phyloP scores from a whole-genome alignment of 2,113 vertebrate species.

The Phoxinus phoxinus region DNA sequence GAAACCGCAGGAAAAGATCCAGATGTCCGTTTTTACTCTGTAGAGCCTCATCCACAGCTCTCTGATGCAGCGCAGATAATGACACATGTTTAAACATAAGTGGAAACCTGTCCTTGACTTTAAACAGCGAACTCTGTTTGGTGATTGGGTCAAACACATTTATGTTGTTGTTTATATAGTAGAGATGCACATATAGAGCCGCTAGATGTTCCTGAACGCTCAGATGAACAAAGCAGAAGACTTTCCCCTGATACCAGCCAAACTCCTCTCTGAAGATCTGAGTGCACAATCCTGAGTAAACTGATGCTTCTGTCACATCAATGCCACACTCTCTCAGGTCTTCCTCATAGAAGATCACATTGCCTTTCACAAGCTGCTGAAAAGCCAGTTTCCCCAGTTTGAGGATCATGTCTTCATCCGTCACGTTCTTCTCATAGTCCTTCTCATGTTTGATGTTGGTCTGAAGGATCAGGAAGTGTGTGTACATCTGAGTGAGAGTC shows the following conservation, averaged over 20 bases:
- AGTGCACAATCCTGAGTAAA: background rate
- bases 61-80: background rate
- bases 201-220: background rate
- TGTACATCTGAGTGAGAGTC: background rate
- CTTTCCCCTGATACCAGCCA: background rate
- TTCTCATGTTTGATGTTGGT: background rate
- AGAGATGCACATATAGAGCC: conserved; percentile 6
- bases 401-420: background rate
- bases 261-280: conserved; percentile 1
- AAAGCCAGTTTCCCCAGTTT: background rate
- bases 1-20: background rate
- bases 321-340: conserved; percentile 5
- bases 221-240: conserved; percentile 3
- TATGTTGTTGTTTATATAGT: background rate
- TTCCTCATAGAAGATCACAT: background rate
- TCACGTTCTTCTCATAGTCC: background rate
- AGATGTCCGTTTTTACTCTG: background rate
- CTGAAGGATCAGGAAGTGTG: background rate
- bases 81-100: background rate
- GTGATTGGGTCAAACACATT: background rate
- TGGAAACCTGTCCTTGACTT: background rate
- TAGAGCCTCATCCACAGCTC: background rate
- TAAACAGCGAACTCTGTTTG: accelerated
- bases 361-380: background rate
- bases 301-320: conserved; percentile 4